phyloP scores from a whole-genome alignment of 2,888 invertebrate species.

The Seladonia tumulorum region DNA sequence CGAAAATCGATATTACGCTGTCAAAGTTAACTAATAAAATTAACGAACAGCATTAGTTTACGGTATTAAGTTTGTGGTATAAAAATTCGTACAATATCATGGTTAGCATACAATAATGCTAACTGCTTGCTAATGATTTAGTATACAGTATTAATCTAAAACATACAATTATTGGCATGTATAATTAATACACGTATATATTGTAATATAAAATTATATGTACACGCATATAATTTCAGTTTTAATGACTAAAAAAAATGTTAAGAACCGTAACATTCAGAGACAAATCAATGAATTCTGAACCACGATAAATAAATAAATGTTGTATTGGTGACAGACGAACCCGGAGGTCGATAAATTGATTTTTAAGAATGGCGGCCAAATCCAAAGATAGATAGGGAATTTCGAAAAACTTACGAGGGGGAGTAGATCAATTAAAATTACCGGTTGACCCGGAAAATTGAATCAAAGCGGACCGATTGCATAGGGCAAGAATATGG shows the following conservation, averaged over 20 bases:
- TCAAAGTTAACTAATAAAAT: neutral
- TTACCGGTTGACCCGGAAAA: slow-evolving; percentile 22
- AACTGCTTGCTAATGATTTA: no score
- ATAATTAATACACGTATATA: neutral
- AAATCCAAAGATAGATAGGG: neutral
- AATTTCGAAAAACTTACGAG: neutral
- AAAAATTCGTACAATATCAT: neutral
- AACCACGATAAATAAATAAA: neutral
- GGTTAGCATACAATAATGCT: neutral
- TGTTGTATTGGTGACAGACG: neutral
- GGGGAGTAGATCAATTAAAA: slow-evolving; percentile 12
- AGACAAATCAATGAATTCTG: neutral
- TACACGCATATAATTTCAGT: neutral
- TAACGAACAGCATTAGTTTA: neutral
- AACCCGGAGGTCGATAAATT: neutral
- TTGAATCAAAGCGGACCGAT: slow-evolving; percentile 20
- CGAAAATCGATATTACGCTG: neutral
- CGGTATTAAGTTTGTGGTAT: neutral
- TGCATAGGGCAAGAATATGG: slow-evolving; percentile 29
- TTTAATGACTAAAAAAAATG: neutral
- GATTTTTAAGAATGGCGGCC: neutral
- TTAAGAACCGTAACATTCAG: neutral
- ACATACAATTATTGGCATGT: neutral
- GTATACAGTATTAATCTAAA: neutral
- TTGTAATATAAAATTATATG: neutral